Base-by-base conservation (phyloP, 2,797 vertebrate genomes). In the Urocyon cinereoargenteus region DNA sequence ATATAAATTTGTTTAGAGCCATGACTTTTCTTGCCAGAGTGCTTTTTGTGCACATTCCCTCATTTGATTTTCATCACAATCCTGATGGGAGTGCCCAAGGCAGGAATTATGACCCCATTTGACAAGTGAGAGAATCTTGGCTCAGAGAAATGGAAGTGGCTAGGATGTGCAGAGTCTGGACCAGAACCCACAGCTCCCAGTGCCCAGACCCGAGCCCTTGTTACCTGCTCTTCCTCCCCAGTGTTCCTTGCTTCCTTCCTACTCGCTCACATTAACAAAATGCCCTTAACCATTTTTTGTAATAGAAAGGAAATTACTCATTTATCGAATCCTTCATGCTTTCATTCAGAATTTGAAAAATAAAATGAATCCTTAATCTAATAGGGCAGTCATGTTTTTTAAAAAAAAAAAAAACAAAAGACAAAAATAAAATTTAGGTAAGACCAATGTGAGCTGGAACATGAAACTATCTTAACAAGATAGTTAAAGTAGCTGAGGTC, bases 261-360 rank as follows among this genome's bases (percentile, higher is more conserved):
- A 26, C 57, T 92, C 73, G 18, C 57, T 92, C 79, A 81, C 14
- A 91, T 8, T 87, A 59, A 40, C 70, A 93, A 61, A 64, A 82
- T 31, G 84, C 53, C 40, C n/a, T 91, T 85, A 40, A 66, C 16
- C 16, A 10, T 9, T 78, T n/a, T 70, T 86, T 91, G 86, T 92
- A 62, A 61, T 82, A 26, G 91, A 73, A 97, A 91, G 57, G n/a
- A 78, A 97, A 70, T 86, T 82, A 61, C 21, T 91, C 18, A 53
- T 79, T 92, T 86, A 36, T 55, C 55, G 91, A 34, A 75, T 73
- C 70, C 79, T 90, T 1, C 28, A 8, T 82, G 53, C 36, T 96
- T 93, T 94, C 70, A 81, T 73, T 86, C 78, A 90, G 24, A 92
- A 88, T 92, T 90, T 96, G 61, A 87, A 94, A 92, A 86, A 40